These are phyloP conservation scores for Cyprinella venusta DNA, from an alignment of 2,797 vertebrate species.

Conservation along the genomic window DNA sequence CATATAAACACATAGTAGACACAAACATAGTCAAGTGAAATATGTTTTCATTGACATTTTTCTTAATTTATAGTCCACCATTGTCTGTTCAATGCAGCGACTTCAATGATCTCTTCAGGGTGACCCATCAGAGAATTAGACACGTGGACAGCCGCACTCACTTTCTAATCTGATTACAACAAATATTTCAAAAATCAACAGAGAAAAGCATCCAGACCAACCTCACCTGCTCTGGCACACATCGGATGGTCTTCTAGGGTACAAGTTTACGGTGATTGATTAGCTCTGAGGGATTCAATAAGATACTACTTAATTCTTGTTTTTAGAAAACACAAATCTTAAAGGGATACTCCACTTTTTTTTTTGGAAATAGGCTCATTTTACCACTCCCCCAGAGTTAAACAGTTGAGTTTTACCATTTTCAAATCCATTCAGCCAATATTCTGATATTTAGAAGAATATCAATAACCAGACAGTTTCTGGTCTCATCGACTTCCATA, in stretches of 20 bases:
- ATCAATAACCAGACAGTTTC: too few relatives aligned
- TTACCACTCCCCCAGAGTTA: too few relatives aligned
- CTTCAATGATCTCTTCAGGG: constrained; percentile 39
- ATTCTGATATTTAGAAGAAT: too few relatives aligned
- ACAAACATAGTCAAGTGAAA: neutral
- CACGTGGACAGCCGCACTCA: constrained; percentile 39
- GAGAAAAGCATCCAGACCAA: constrained; percentile 5
- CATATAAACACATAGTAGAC: neutral
- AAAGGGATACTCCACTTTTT: too few relatives aligned
- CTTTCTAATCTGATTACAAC: constrained; percentile 58
- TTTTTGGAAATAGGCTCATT: too few relatives aligned
- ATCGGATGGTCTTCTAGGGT: neutral
- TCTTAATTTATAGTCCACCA: neutral
- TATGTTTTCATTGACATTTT: neutral
- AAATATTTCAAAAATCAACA: constrained; percentile 57
- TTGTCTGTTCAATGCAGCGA: neutral
- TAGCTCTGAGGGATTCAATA: neutral
- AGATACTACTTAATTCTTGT: neutral
- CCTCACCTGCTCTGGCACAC: neutral
- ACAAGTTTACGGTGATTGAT: neutral
- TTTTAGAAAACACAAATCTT: neutral
- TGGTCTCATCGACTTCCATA: too few relatives aligned
- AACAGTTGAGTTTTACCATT: too few relatives aligned
- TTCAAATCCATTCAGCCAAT: too few relatives aligned
- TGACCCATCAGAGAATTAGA: constrained; percentile 47